Conservation (phyloP, 2,113 vertebrate genomes). For the Progne subis region DNA sequence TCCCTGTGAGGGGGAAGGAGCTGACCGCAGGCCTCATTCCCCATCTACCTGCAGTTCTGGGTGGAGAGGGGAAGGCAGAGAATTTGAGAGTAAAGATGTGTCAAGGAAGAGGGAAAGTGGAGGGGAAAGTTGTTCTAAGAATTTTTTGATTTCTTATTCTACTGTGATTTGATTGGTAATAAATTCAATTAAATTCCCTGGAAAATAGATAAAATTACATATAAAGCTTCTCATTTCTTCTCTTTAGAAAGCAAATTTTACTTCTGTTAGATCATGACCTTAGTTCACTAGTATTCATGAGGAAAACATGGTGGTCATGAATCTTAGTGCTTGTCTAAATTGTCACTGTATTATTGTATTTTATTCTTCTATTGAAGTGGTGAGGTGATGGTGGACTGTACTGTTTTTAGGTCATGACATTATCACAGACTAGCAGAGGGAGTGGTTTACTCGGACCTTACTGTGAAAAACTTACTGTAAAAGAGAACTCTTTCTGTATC, state of each 20-base stretch:
- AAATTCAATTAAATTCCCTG: not conserved
- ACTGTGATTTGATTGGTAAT: not conserved
- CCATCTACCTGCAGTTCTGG: not conserved
- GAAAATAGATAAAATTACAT: not conserved
- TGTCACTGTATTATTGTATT: not conserved
- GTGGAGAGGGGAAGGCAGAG: not conserved
- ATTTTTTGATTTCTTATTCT: not conserved
- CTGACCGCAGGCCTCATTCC: not conserved
- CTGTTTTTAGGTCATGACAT: not conserved
- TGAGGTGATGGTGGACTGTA: not conserved
- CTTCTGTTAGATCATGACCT: not conserved
- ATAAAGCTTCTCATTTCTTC: not conserved
- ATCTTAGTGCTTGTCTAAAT: not conserved
- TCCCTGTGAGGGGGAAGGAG: not conserved
- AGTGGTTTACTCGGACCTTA: not conserved
- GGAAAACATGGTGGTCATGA: not conserved
- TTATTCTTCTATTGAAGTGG: not conserved
- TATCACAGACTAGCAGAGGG: not conserved
- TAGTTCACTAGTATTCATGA: not conserved
- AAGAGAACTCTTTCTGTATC: not conserved
- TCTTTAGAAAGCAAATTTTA: not conserved
- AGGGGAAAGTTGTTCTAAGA: not conserved
- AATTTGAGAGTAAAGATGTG: not conserved
- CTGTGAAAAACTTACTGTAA: not conserved
- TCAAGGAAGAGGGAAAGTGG: not conserved